These are phyloP conservation scores for Zaprionus lineosus DNA, from an alignment of 2,888 invertebrate species.

Conservation along the genomic window DNA sequence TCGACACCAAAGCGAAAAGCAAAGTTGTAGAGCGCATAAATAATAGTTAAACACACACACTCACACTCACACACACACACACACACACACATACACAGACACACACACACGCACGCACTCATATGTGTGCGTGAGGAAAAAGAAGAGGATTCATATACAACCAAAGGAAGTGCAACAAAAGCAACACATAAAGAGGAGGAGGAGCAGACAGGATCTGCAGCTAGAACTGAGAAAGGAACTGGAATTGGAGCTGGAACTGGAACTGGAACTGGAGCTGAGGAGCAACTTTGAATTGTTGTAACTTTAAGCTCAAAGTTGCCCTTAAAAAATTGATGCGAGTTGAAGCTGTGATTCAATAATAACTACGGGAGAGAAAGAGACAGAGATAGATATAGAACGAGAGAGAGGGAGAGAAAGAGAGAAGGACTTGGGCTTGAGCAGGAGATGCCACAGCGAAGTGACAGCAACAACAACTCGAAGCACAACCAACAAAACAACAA, in stretches of 20 bases:
- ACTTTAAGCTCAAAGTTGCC: conserved; percentile 22
- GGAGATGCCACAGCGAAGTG: conserved; percentile 31
- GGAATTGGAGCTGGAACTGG: conserved; percentile 6
- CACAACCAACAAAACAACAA: background rate
- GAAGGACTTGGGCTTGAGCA: too few species aligned
- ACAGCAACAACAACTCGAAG: conserved; percentile 4
- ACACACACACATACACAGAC: background rate
- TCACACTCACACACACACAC: conserved; percentile 3
- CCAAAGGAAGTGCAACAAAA: conserved; percentile 15
- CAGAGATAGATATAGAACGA: too few species aligned
- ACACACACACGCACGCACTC: background rate
- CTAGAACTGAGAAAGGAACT: background rate
- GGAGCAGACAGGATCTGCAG: too few species aligned
- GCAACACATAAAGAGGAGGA: background rate
- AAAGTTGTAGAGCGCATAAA: conserved; percentile 34
- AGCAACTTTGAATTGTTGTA: conserved; percentile 46
- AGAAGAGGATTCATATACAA: conserved; percentile 62
- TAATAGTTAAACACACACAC: conserved; percentile 15
- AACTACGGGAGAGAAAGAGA: conserved; percentile 6
- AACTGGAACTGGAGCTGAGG: conserved; percentile 22
- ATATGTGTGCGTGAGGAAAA: conserved; percentile 35
- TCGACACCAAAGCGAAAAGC: conserved; percentile 30
- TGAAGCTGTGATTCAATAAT: conserved; percentile 27
- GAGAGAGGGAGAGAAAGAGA: background rate
- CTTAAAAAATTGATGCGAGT: conserved; percentile 42